phyloP scores from a whole-genome alignment of 2,113 vertebrate genomes.

The Tor tambroides region DNA sequence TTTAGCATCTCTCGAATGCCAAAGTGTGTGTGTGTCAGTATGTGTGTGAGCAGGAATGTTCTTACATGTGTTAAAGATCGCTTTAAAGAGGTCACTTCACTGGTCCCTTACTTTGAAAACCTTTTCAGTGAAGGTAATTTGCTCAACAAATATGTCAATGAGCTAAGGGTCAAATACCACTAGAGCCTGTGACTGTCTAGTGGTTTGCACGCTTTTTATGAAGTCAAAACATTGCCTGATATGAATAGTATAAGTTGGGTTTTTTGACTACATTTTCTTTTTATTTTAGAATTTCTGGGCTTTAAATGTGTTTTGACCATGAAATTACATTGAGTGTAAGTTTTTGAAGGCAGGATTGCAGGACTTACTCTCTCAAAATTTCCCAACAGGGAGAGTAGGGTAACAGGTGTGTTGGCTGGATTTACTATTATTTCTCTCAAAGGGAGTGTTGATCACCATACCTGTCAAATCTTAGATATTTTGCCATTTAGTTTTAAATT shows the following conservation, averaged over 20 bases:
- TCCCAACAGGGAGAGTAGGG: background rate
- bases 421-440: background rate
- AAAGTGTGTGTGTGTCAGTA: slow-evolving; percentile 23
- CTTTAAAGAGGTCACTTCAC: slow-evolving; percentile 63
- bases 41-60: slow-evolving; percentile 44
- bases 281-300: background rate
- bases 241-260: background rate
- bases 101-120: slow-evolving; percentile 72
- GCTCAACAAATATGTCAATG: slow-evolving; percentile 73
- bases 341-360: background rate
- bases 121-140: slow-evolving; percentile 74
- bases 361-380: background rate
- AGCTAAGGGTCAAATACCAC: slow-evolving; percentile 65
- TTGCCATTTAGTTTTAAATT: background rate
- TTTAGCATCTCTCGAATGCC: slow-evolving; percentile 3
- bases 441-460: background rate
- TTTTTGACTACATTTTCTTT: background rate
- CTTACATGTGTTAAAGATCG: slow-evolving; percentile 50
- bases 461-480: background rate
- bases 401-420: slow-evolving; percentile 27
- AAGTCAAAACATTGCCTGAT: slow-evolving; percentile 32
- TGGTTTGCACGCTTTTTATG: slow-evolving; percentile 64
- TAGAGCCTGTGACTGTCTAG: slow-evolving; percentile 67
- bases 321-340: background rate
- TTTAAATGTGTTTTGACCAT: background rate